phyloP scores from a whole-genome alignment of 2,888 invertebrate species.

The Syrista parreyssii region DNA sequence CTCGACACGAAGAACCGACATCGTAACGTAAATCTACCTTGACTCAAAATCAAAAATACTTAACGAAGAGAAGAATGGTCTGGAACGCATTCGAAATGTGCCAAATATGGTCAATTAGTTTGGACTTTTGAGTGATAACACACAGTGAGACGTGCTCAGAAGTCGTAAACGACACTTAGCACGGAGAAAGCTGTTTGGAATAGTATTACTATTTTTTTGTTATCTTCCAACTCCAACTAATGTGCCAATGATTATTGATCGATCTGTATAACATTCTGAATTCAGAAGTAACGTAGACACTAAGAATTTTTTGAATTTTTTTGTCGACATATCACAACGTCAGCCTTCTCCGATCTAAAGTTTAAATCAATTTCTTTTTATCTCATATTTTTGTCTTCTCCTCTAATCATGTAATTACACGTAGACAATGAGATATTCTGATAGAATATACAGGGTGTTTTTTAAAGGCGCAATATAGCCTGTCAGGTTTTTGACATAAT shows the following conservation, averaged over 20 bases:
- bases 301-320: not conserved
- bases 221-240: not conserved
- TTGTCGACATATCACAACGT: not conserved
- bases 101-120: slow-evolving; percentile 53
- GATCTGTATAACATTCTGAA: not conserved
- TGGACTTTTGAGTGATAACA: slow-evolving; percentile 12
- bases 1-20: not conserved
- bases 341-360: not conserved
- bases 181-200: not conserved
- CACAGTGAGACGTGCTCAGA: not conserved
- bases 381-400: not conserved
- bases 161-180: not conserved
- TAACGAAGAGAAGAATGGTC: slow-evolving; percentile 60
- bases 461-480: not conserved
- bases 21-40: not conserved
- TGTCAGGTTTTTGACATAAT: not conserved
- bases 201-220: not conserved
- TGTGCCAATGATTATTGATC: not conserved
- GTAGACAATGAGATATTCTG: not conserved
- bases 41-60: slow-evolving; percentile 3
- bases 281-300: not conserved
- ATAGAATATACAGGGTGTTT: not conserved
- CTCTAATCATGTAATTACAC: not conserved
- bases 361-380: not conserved
- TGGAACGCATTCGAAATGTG: slow-evolving; percentile 62